Percentiles rank a stretch among this genome's conserved stretches.
These are phyloP conservation scores for Drosophila serrata DNA, from an alignment of 1,140 invertebrate species.

Conservation along the genomic window DNA sequence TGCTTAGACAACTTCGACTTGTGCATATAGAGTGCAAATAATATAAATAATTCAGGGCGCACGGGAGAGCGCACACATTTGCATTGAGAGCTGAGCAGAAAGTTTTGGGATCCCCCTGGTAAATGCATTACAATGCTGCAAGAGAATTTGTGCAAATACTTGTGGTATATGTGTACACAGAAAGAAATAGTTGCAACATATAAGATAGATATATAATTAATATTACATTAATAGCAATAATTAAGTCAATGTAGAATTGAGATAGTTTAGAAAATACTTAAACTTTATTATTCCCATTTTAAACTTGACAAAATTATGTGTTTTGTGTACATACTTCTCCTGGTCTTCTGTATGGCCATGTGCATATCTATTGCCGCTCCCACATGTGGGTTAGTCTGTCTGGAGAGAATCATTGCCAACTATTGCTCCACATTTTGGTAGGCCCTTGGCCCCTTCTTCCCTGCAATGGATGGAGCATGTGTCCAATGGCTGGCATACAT, in stretches of 20 bases:
- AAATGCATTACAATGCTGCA: conserved; percentile 75
- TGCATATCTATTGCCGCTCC: conserved; percentile 22
- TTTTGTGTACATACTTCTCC: background rate
- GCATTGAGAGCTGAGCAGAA: conserved; percentile 60
- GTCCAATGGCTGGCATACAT: conserved; percentile 59
- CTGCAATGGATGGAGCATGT: conserved; percentile 42
- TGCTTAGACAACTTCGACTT: conserved; percentile 35
- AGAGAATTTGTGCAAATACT: conserved; percentile 60
- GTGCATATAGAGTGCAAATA: conserved; percentile 77
- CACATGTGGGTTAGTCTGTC: conserved; percentile 62
- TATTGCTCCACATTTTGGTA: conserved; percentile 62
- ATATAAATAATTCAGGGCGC: conserved; percentile 80
- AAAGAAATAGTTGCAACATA: background rate
- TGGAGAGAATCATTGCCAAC: conserved; percentile 54
- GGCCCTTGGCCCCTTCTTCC: conserved; percentile 22
- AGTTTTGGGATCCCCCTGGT: conserved; percentile 35
- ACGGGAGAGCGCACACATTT: conserved; percentile 64
- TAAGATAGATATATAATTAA: background rate
- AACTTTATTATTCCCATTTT: too few relatives aligned
- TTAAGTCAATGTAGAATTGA: background rate
- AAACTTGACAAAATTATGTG: background rate
- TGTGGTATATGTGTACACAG: conserved; percentile 39
- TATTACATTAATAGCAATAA: background rate
- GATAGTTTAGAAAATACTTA: background rate
- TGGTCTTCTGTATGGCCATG: conserved; percentile 8